These are phyloP conservation scores for Silurus aristotelis DNA, from an alignment of 2,797 vertebrate genomes.

Conservation along the genomic window DNA sequence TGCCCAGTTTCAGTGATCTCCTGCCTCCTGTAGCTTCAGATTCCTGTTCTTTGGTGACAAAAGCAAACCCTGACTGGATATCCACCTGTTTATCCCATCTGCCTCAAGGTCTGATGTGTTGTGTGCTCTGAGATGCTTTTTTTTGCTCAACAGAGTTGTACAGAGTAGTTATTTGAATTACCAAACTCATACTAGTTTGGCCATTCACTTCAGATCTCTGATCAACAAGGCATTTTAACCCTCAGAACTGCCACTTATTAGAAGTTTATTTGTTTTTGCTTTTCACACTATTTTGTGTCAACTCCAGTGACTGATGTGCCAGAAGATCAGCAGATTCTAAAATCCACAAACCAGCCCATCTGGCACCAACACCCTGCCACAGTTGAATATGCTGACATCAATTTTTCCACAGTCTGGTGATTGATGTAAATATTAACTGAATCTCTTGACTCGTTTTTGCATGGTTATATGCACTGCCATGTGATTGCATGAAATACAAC, in stretches of 20 bases:
- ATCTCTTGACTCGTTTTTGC: background rate
- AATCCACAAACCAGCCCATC: background rate
- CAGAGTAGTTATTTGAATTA: background rate
- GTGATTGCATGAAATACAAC: background rate
- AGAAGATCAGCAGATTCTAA: background rate
- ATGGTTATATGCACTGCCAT: background rate
- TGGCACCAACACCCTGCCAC: background rate
- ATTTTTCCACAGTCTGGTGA: background rate
- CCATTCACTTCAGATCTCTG: too few relatives aligned
- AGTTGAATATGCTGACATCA: background rate
- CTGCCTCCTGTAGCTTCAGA: background rate
- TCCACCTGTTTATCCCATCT: constrained; percentile 1
- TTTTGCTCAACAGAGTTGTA: background rate
- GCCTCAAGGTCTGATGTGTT: background rate
- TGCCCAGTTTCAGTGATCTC: background rate
- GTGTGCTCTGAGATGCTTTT: background rate
- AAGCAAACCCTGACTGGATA: background rate
- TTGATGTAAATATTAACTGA: background rate
- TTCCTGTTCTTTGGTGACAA: background rate
- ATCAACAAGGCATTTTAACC: background rate
- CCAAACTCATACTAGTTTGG: background rate
- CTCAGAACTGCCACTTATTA: background rate
- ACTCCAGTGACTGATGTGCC: background rate
- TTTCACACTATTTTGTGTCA: background rate
- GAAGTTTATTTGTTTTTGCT: background rate